Percentiles rank a stretch among this genome's conserved stretches.
phyloP scores from a whole-genome alignment of 2,888 invertebrate genomes.

The Oxycera nigricornis region DNA sequence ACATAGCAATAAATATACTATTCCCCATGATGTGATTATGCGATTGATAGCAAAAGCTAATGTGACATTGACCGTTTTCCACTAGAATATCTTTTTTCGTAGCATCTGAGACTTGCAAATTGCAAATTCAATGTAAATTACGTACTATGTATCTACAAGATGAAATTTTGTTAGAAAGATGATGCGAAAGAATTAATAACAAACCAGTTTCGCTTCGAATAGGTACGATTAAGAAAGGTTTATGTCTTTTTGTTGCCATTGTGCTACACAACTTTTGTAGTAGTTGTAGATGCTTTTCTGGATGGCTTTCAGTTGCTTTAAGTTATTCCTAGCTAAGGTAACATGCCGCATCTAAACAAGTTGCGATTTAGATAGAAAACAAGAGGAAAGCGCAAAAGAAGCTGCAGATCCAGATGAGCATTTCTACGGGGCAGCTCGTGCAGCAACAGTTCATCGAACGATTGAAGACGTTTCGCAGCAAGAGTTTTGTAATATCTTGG shows the following conservation, averaged over 20 bases:
- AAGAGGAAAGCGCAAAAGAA: background rate
- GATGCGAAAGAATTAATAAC: conserved; percentile 20
- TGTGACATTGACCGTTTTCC: conserved; percentile 35
- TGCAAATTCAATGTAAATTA: background rate
- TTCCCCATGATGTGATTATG: no score
- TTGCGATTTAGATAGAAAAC: conserved; percentile 1
- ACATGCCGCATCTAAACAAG: conserved; percentile 4
- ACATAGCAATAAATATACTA: no score
- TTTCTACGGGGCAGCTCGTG: no score
- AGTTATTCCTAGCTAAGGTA: no score
- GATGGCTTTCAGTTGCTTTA: no score
- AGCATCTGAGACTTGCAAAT: background rate
- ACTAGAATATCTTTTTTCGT: background rate
- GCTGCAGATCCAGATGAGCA: background rate
- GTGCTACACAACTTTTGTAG: no score
- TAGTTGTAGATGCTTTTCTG: no score
- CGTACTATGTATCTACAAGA: background rate
- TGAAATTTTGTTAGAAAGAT: conserved; percentile 7
- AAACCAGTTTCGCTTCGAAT: conserved; percentile 12
- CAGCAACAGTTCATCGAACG: conserved; percentile 39
- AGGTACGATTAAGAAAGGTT: background rate
- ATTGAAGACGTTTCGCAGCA: no score
- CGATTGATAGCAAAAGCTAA: background rate
- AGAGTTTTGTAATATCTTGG: no score
- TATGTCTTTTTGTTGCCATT: background rate